Conservation (phyloP, 2,888 invertebrate species). For the Ormyrus thymus region DNA sequence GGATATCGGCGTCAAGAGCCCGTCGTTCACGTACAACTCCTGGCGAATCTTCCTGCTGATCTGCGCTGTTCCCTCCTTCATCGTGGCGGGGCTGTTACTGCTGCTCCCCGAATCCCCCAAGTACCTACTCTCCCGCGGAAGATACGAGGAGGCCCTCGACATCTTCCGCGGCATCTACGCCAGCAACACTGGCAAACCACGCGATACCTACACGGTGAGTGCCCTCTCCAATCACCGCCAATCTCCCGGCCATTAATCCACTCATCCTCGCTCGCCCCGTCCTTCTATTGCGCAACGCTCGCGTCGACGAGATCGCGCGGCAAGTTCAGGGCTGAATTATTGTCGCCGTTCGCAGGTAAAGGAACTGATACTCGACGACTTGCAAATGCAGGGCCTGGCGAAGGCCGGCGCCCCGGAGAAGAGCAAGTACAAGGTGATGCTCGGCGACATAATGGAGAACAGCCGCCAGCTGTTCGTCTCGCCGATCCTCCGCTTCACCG, state of each 20-base stretch:
- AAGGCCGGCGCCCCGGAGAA: conserved; percentile 73
- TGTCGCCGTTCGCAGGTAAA: conserved; percentile 66
- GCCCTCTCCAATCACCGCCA: conserved; percentile 69
- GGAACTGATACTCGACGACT: conserved; percentile 72
- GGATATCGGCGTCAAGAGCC: conserved; percentile 81
- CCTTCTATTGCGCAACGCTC: too few species aligned
- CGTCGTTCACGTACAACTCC: conserved; percentile 88
- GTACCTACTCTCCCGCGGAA: conserved; percentile 87
- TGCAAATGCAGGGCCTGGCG: conserved; percentile 64
- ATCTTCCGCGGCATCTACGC: conserved; percentile 89
- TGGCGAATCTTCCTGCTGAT: conserved; percentile 94
- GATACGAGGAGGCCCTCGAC: conserved; percentile 86
- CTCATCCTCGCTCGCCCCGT: too few species aligned
- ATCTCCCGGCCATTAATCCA: too few species aligned
- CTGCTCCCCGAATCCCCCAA: conserved; percentile 94
- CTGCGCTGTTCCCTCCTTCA: conserved; percentile 91
- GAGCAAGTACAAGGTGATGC: conserved; percentile 82
- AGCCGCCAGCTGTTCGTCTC: conserved; percentile 88
- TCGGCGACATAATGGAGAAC: conserved; percentile 86
- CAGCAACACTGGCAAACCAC: conserved; percentile 86
- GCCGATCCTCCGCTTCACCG: conserved; percentile 88
- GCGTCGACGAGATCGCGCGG: too few species aligned
- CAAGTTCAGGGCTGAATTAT: too few species aligned
- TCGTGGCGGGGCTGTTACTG: conserved; percentile 88
- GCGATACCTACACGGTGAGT: conserved; percentile 86